Conservation (phyloP, 2,888 invertebrate genomes). For the Dyspetes luteomarginatus region DNA sequence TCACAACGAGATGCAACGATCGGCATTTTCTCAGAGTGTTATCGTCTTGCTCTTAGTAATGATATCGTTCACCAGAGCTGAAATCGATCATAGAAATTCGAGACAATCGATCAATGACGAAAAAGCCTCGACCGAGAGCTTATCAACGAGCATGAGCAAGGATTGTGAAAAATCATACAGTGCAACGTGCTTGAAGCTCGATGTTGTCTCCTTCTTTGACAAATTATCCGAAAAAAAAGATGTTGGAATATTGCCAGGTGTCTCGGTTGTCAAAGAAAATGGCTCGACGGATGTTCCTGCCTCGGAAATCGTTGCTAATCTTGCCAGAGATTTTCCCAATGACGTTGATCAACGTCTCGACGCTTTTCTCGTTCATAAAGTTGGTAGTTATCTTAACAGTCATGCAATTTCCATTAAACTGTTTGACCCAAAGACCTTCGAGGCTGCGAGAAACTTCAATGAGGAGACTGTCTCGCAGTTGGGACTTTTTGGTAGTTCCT, state of each 20-base stretch:
- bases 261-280: constrained; percentile 89
- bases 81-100: constrained; percentile 75
- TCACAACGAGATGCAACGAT: constrained; percentile 39
- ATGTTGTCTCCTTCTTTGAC: constrained; percentile 91
- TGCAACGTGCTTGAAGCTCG: constrained; percentile 91
- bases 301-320: constrained; percentile 89
- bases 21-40: constrained; percentile 27
- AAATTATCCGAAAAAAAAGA: constrained; percentile 89
- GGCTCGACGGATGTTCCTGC: constrained; percentile 84
- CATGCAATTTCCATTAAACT: constrained; percentile 90
- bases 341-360: constrained; percentile 91
- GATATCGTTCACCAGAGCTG: constrained; percentile 73
- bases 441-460: constrained; percentile 84
- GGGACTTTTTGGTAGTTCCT: constrained; percentile 73
- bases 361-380: constrained; percentile 89
- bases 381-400: constrained; percentile 89
- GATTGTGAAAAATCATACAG: constrained; percentile 87
- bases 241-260: constrained; percentile 89
- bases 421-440: constrained; percentile 86
- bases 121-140: constrained; percentile 44
- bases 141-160: constrained; percentile 77
- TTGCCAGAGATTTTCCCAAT: constrained; percentile 90
- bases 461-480: constrained; percentile 76
- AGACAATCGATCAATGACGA: constrained; percentile 77
- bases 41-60: constrained; percentile 65